A percentile compares a stretch with the other conserved stretches of the same genome.
These are phyloP conservation scores for Manduca sexta DNA, from an alignment of 1,140 invertebrate genomes.

Conservation along the genomic window DNA sequence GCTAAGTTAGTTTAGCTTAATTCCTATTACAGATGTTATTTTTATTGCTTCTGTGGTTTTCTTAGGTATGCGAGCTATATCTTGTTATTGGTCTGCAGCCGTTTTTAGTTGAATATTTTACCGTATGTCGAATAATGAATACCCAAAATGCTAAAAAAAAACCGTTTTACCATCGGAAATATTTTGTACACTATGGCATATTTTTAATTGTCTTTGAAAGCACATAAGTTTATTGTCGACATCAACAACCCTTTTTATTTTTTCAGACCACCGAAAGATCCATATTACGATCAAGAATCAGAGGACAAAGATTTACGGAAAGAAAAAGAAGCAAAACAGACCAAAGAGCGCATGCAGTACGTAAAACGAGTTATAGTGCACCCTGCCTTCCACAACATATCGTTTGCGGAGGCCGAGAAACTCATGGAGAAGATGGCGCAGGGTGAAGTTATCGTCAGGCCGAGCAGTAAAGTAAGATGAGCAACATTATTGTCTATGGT, in stretches of 20 bases:
- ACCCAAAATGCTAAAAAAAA: too few species aligned
- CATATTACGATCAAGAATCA: slow-evolving; percentile 92
- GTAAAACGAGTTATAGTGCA: slow-evolving; percentile 98
- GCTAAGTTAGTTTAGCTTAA: too few species aligned
- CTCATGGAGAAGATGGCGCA: slow-evolving; percentile 94
- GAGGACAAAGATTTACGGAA: slow-evolving; percentile 87
- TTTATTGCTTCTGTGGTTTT: too few species aligned
- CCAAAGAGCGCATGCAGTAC: slow-evolving; percentile 85
- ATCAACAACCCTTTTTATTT: slow-evolving; percentile 3
- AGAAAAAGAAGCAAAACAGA: slow-evolving; percentile 87
- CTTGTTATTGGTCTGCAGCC: too few species aligned
- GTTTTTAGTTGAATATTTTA: too few species aligned
- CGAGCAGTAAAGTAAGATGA: slow-evolving; percentile 91
- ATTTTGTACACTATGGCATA: too few species aligned
- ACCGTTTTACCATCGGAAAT: too few species aligned
- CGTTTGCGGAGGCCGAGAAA: slow-evolving; percentile 93
- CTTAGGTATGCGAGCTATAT: too few species aligned
- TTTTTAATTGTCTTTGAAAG: too few species aligned
- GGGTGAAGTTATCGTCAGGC: slow-evolving; percentile 96
- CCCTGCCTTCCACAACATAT: slow-evolving; percentile 97
- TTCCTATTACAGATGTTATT: too few species aligned
- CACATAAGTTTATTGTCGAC: neutral
- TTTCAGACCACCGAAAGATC: slow-evolving; percentile 86
- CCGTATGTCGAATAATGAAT: too few species aligned
- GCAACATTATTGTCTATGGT: neutral